Conservation (phyloP, 2,113 vertebrate species). For the Bubalus kerabau region DNA sequence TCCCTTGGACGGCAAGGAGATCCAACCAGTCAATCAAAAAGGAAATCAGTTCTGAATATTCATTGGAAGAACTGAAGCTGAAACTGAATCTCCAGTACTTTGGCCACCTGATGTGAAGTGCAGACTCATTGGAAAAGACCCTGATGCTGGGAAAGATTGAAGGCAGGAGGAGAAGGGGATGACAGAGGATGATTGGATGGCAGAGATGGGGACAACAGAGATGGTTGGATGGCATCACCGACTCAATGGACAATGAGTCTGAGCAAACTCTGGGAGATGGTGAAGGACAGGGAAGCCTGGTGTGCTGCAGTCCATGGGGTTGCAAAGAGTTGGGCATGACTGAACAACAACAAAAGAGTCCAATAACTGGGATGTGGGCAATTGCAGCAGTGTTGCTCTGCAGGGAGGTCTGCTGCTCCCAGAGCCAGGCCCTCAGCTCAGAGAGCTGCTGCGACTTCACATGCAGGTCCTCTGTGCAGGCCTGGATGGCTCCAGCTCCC, state of each 20-base stretch:
- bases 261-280: background rate
- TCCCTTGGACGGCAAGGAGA: too few species aligned
- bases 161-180: too few species aligned
- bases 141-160: too few species aligned
- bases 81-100: too few species aligned
- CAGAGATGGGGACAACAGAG: background rate
- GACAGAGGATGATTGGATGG: background rate
- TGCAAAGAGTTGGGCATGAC: background rate
- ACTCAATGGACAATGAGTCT: background rate
- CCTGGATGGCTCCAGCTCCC: rapidly evolving
- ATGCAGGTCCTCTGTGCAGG: background rate
- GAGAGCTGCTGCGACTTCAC: background rate
- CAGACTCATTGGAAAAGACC: too few species aligned
- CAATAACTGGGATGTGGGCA: background rate
- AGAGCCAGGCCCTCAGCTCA: background rate
- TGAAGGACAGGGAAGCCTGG: background rate
- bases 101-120: too few species aligned
- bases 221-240: background rate
- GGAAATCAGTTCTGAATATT: too few species aligned
- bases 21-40: too few species aligned
- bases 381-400: background rate
- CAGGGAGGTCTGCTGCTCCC: background rate
- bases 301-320: background rate
- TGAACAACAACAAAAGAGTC: background rate
- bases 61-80: too few species aligned